phyloP scores from a whole-genome alignment of 2,113 vertebrate genomes.

The Pomatorhinus ruficollis region DNA sequence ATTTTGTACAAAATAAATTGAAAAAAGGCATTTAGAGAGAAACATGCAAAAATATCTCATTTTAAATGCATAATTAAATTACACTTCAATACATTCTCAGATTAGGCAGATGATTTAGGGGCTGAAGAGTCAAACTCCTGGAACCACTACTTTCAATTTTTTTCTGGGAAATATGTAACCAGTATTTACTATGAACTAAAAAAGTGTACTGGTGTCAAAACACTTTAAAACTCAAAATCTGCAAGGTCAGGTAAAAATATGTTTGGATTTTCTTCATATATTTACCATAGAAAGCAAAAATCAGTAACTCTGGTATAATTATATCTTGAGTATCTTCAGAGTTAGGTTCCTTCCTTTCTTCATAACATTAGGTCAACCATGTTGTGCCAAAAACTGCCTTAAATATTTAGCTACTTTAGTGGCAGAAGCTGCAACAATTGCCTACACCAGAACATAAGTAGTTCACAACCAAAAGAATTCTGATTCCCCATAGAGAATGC shows the following conservation, averaged over 20 bases:
- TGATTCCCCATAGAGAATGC: neutral
- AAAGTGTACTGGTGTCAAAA: neutral
- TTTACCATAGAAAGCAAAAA: neutral
- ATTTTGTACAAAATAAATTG: conserved; percentile 59
- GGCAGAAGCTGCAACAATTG: neutral
- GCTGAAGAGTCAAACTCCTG: neutral
- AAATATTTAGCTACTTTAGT: neutral
- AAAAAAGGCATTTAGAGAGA: conserved; percentile 70
- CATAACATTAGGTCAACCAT: neutral
- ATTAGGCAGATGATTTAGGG: neutral
- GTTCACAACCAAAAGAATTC: neutral
- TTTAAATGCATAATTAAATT: conserved; percentile 45
- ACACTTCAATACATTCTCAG: conserved; percentile 39
- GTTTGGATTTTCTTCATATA: neutral
- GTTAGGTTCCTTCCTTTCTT: neutral
- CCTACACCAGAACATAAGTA: neutral
- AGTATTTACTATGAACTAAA: conserved; percentile 8
- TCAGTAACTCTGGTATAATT: neutral
- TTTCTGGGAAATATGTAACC: neutral
- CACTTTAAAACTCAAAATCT: neutral
- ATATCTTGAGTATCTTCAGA: neutral
- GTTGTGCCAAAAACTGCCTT: neutral
- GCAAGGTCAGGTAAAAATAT: neutral
- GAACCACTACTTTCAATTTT: neutral
- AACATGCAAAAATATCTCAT: conserved; percentile 35